Evolutionary conservation across 2,888 invertebrate species (phyloP).

Genomic region (Ochropleura plecta): DNA sequence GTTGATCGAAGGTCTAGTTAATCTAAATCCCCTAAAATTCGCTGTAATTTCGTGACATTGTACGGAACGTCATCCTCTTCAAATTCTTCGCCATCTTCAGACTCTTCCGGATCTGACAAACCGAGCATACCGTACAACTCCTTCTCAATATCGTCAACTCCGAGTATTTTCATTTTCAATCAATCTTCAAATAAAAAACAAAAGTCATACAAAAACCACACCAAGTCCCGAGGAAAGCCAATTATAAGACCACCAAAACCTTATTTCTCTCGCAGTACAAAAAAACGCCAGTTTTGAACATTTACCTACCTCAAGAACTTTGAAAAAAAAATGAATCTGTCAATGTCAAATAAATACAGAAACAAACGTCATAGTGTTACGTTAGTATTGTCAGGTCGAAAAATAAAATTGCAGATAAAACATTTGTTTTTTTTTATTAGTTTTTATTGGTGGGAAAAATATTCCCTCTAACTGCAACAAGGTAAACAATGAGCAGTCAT

Average conservation of each 20-base stretch:
- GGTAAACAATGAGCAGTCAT: constrained; percentile 4
- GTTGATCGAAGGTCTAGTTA: constrained; percentile 30
- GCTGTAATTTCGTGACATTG: constrained; percentile 20
- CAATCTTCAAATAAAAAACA: constrained; percentile 25
- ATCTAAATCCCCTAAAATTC: constrained; percentile 34
- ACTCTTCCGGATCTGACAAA: constrained; percentile 27
- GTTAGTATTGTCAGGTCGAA: too few relatives aligned
- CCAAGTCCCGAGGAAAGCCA: constrained; percentile 10
- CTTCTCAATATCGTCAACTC: constrained; percentile 24
- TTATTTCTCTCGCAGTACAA: too few relatives aligned
- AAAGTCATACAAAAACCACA: constrained; percentile 20
- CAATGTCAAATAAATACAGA: too few relatives aligned
- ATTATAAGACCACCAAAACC: constrained; percentile 22
- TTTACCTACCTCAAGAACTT: too few relatives aligned
- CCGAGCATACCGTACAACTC: constrained; percentile 25
- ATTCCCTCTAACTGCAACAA: too few relatives aligned
- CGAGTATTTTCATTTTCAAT: constrained; percentile 11
- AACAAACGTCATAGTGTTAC: too few relatives aligned
- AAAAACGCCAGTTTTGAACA: too few relatives aligned
- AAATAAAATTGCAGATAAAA: too few relatives aligned
- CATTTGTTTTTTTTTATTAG: too few relatives aligned
- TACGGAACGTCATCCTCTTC: constrained; percentile 31
- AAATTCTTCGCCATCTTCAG: constrained; percentile 32
- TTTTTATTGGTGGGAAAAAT: too few relatives aligned
- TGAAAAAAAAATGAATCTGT: too few relatives aligned